Evolutionary conservation across 1,140 invertebrate genomes (phyloP).

Genomic region (Aporrectodea caliginosa): DNA sequence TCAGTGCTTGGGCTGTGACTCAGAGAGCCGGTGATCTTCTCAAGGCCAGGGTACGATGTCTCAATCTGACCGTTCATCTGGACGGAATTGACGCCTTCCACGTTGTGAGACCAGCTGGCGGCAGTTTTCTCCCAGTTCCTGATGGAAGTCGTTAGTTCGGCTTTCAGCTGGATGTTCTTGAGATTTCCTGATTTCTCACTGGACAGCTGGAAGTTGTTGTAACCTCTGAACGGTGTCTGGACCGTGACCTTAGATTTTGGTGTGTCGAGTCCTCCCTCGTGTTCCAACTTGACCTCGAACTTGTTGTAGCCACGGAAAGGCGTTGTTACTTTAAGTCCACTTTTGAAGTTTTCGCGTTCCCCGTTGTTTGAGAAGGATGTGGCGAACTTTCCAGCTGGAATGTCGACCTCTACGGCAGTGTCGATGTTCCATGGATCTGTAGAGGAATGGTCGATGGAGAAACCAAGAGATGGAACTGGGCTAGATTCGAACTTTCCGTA

Average conservation of each 20-base stretch:
- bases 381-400: background rate
- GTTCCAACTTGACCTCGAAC: constrained; percentile 13
- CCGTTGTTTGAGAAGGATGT: background rate
- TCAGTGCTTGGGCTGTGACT: background rate
- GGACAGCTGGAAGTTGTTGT: constrained; percentile 28
- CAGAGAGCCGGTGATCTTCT: too few species aligned
- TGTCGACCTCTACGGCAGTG: background rate
- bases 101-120: background rate
- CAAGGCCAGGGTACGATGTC: too few species aligned
- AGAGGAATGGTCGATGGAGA: background rate
- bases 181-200: constrained; percentile 21
- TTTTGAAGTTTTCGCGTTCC: background rate
- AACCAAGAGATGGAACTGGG: background rate
- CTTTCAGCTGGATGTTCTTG: constrained; percentile 34
- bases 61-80: too few species aligned
- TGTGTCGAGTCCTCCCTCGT: constrained; percentile 14
- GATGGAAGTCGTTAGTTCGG: constrained; percentile 19
- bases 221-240: constrained; percentile 33
- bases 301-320: constrained; percentile 21
- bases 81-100: too few species aligned
- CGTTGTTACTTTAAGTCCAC: constrained; percentile 20
- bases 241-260: constrained; percentile 33
- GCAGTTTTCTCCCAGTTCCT: constrained; percentile 10
- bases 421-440: background rate
- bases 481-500: constrained; percentile 17